Percentiles rank a stretch among this genome's conserved stretches.
Conservation (phyloP, 2,797 vertebrate genomes). For the Loriculus beryllinus region DNA sequence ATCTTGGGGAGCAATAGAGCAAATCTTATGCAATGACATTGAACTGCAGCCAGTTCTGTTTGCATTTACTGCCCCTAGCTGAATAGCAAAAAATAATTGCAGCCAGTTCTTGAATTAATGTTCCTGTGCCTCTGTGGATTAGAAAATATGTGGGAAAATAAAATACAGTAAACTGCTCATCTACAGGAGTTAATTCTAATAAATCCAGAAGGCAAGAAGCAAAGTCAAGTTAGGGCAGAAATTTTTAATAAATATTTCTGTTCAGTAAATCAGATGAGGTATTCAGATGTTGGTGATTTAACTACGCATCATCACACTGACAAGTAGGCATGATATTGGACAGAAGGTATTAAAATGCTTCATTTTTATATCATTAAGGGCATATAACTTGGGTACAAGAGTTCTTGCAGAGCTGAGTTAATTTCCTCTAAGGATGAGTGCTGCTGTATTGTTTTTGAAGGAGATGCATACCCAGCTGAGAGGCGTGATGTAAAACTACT, state of each 20-base stretch:
- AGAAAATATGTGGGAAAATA: slow-evolving; percentile 50
- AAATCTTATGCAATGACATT: slow-evolving; percentile 43
- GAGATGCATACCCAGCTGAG: background rate
- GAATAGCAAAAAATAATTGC: slow-evolving; percentile 56
- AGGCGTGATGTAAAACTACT: background rate
- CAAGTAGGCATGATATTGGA: slow-evolving; percentile 45
- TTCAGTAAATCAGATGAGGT: slow-evolving; percentile 49
- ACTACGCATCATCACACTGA: background rate
- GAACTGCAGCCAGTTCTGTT: slow-evolving; percentile 42
- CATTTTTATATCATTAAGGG: slow-evolving; percentile 40
- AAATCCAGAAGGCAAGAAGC: slow-evolving; percentile 34
- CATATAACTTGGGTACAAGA: slow-evolving; percentile 25
- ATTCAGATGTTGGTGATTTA: slow-evolving; percentile 52
- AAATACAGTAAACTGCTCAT: slow-evolving; percentile 34
- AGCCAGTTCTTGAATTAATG: slow-evolving; percentile 54
- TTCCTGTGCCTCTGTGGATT: slow-evolving; percentile 40
- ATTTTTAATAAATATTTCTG: slow-evolving; percentile 33
- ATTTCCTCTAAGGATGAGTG: slow-evolving; percentile 24
- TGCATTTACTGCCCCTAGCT: slow-evolving; percentile 46
- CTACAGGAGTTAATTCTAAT: slow-evolving; percentile 51
- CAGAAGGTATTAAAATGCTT: slow-evolving; percentile 49
- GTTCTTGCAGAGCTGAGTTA: background rate
- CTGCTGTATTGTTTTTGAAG: slow-evolving; percentile 19
- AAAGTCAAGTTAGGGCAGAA: slow-evolving; percentile 18
- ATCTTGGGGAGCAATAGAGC: slow-evolving; percentile 47